Percentiles rank a stretch among this genome's conserved stretches.
Conservation (phyloP, 2,888 invertebrate genomes). For the Lycophotia porphyrea region DNA sequence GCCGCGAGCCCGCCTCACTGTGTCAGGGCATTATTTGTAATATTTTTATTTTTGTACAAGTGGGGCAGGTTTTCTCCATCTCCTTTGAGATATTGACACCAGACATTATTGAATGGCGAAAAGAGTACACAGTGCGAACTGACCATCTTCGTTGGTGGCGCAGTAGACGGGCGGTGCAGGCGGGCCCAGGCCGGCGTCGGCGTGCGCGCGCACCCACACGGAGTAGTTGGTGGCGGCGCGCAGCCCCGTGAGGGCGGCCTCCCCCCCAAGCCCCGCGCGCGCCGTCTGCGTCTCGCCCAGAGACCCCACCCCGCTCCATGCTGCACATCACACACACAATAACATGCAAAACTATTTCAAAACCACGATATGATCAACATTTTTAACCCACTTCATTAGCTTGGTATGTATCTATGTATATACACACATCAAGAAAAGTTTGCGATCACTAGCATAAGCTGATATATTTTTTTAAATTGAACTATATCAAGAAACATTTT, state of each 20-base stretch:
- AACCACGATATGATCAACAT: neutral
- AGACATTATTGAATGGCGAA: neutral
- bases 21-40: too few species aligned
- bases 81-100: too few species aligned
- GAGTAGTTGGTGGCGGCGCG: conserved; percentile 96
- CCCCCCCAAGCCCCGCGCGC: conserved; percentile 68
- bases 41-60: too few species aligned
- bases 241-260: conserved; percentile 92
- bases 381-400: too few species aligned
- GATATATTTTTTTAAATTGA: too few species aligned
- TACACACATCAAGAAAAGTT: too few species aligned
- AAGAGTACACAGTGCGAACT: conserved; percentile 60
- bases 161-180: conserved; percentile 93
- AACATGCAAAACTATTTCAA: neutral
- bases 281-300: conserved; percentile 58
- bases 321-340: neutral
- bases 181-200: conserved; percentile 94
- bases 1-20: too few species aligned
- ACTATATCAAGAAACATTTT: too few species aligned
- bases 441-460: too few species aligned
- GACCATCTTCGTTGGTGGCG: conserved; percentile 94
- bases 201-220: conserved; percentile 94
- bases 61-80: too few species aligned
- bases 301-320: conserved; percentile 40
- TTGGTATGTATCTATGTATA: too few species aligned